Base-by-base conservation (phyloP, 2,888 invertebrate genomes). In the Baccha elongata region DNA sequence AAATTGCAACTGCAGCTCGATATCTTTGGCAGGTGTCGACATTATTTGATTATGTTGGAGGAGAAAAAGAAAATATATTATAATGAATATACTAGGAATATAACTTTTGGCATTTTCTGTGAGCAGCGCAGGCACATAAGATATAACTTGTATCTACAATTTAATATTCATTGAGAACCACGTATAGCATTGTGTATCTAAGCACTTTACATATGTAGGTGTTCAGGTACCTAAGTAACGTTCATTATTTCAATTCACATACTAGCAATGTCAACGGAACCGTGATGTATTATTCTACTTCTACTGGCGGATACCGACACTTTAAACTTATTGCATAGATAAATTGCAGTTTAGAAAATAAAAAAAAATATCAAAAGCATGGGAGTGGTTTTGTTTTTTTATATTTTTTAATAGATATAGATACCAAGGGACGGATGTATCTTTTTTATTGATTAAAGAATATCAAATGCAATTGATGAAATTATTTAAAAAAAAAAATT, bases 221-320 rank as follows among this genome's bases (percentile, higher is more conserved):
- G 40, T 62, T 26, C 26, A 23, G n/a, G 40, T 29, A 17, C 10
- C 3, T 46, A 2, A 8, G 17, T 2, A 11, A 15, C 8, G 0
- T 17, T 42, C 23, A 17, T 46, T 35, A 15, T 8, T 40, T 60
- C 8, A 17, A 23, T 67, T 42, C 23, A 48, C 40, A 32, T 23
- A 50, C n/a, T 19, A n/a, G 35, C 19, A 48, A 53, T 73, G 32
- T 55, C 53, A 72, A 64, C 29, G 40, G 29, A 40, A 44, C 26
- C 5, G 50, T 55, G 55, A 52, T 72, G 46, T 67, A 29, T 52
- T 79, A 21, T 35, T 67, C 11, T 29, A 29, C 26, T 67, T 53
- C 21, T 23, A 40, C 53, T 60, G 67, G 48, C 79, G 74, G 68
- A 74, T 68, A 68, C 74, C 35, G 79, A 74, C 79, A 74, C 79